A percentile compares a stretch with the other conserved stretches of the same genome.
phyloP scores from a whole-genome alignment of 2,113 vertebrate species.

The Podocnemis expansa region DNA sequence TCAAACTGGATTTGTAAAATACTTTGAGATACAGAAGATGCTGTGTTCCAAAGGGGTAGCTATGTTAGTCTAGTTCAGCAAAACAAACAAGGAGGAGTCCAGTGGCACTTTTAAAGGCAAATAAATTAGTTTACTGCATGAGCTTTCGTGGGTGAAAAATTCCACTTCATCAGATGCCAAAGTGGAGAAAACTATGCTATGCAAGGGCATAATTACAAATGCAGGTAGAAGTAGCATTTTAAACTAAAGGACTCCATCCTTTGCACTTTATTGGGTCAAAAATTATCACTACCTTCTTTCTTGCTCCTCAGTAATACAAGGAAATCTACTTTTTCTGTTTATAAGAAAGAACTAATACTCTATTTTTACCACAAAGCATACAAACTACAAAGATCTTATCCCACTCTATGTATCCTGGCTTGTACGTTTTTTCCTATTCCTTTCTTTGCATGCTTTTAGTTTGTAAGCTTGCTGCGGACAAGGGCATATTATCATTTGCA shows the following conservation, averaged over 20 bases:
- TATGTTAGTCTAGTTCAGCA: too few relatives aligned
- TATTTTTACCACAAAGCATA: neutral
- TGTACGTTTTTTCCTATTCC: neutral
- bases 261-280: neutral
- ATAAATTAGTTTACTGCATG: too few relatives aligned
- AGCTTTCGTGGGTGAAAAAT: too few relatives aligned
- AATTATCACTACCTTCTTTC: slow-evolving; percentile 2
- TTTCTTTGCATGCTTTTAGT: neutral
- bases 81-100: too few relatives aligned
- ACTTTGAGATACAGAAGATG: slow-evolving; percentile 3
- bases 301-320: neutral
- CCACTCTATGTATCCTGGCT: fast-evolving
- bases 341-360: neutral
- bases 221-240: neutral
- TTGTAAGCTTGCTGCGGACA: neutral
- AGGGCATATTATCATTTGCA: neutral
- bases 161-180: too few relatives aligned
- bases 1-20: slow-evolving; percentile 11
- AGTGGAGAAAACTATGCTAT: neutral
- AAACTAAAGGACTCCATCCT: neutral
- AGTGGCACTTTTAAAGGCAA: too few relatives aligned
- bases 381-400: neutral
- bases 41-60: neutral
- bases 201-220: neutral
- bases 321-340: neutral